These are phyloP conservation scores for Aphelenchoides besseyi DNA, from an alignment of 1,140 invertebrate genomes.

Conservation along the genomic window DNA sequence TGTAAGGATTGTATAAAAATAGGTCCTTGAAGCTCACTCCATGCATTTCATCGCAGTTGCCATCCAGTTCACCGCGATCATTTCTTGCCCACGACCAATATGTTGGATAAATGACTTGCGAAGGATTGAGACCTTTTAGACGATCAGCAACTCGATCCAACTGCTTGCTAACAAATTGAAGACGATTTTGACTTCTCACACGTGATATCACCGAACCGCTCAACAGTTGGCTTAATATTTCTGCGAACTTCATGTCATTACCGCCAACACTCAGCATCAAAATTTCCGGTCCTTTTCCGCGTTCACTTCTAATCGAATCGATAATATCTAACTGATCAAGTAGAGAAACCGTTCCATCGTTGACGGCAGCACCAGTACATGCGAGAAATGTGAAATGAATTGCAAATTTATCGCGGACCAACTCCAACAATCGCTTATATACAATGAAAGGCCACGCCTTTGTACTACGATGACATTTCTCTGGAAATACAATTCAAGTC, in stretches of 20 bases:
- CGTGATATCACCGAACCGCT: background rate
- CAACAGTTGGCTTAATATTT: slow-evolving; percentile 22
- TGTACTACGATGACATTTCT: slow-evolving; percentile 30
- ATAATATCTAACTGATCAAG: slow-evolving; percentile 14
- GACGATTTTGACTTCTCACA: slow-evolving; percentile 11
- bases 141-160: slow-evolving; percentile 17
- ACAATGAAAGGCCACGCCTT: slow-evolving; percentile 29
- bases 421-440: slow-evolving; percentile 13
- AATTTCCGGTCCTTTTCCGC: slow-evolving; percentile 23
- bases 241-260: slow-evolving; percentile 31
- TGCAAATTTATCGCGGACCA: slow-evolving; percentile 15
- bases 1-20: background rate
- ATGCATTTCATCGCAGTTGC: slow-evolving; percentile 19
- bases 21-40: background rate
- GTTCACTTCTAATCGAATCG: background rate
- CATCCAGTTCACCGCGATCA: slow-evolving; percentile 22
- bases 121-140: slow-evolving; percentile 9
- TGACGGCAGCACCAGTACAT: slow-evolving; percentile 28
- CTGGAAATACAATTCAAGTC: slow-evolving; percentile 17
- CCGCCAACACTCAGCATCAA: slow-evolving; percentile 28
- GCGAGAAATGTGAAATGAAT: slow-evolving; percentile 33
- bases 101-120: slow-evolving; percentile 26
- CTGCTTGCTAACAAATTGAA: slow-evolving; percentile 26
- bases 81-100: slow-evolving; percentile 33
- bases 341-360: slow-evolving; percentile 20